These are phyloP conservation scores for Cylindroiulus punctatus DNA, from an alignment of 2,888 invertebrate genomes.

Conservation along the genomic window DNA sequence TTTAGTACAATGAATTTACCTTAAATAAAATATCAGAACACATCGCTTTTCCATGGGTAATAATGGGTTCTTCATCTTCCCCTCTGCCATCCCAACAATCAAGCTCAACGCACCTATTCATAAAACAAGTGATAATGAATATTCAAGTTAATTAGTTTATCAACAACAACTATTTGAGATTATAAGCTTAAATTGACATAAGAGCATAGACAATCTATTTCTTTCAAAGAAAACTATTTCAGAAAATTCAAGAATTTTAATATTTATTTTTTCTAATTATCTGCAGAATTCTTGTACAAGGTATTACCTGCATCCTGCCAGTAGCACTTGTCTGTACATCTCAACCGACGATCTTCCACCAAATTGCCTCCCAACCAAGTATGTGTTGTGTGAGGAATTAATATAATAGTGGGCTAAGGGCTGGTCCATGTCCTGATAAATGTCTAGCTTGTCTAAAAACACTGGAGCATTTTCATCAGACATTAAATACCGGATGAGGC, in stretches of 20 bases:
- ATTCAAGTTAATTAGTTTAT: not conserved
- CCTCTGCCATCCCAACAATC: conserved; percentile 99
- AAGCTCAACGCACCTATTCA: conserved; percentile 87
- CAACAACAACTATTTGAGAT: not conserved
- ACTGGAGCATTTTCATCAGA: conserved; percentile 99
- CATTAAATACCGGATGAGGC: conserved; percentile 97
- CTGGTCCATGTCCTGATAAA: conserved; percentile 98
- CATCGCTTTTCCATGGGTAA: conserved; percentile 99
- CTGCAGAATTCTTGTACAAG: not conserved
- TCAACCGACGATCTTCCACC: conserved; percentile 97
- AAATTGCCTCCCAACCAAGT: conserved; percentile 93
- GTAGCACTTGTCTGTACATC: conserved; percentile 96
- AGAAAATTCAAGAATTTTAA: not conserved
- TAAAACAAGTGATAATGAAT: not conserved
- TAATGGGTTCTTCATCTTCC: conserved; percentile 98
- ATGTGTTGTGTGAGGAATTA: conserved; percentile 97
- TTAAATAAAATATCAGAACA: conserved; percentile 99
- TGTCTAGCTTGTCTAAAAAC: conserved; percentile 95
- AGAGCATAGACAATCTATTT: too few species aligned
- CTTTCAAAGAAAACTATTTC: not conserved
- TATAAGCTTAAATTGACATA: not conserved
- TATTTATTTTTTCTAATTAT: not conserved
- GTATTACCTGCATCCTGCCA: conserved; percentile 92
- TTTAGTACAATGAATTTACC: conserved; percentile 66
- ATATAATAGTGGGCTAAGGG: conserved; percentile 98